These are phyloP conservation scores for Notiomystis cincta DNA, from an alignment of 2,113 vertebrate species.

Conservation along the genomic window DNA sequence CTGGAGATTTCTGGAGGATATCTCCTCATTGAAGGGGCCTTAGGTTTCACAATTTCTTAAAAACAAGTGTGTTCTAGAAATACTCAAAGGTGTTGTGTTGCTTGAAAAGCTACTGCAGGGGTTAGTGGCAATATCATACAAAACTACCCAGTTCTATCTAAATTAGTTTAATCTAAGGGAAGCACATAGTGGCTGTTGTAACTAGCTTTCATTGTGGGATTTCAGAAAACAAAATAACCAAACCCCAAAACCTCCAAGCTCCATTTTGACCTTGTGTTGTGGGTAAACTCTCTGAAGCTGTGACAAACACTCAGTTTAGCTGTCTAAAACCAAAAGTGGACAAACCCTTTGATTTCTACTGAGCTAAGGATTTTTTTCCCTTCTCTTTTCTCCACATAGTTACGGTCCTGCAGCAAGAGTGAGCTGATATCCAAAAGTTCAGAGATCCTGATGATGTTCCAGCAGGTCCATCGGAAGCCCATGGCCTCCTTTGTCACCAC, in stretches of 20 bases:
- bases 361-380: background rate
- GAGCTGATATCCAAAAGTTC: slow-evolving; percentile 95
- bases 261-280: background rate
- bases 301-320: background rate
- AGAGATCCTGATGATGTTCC: slow-evolving; percentile 99
- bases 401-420: slow-evolving; percentile 97
- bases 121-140: background rate
- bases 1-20: background rate
- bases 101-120: background rate
- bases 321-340: background rate
- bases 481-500: slow-evolving; percentile 99
- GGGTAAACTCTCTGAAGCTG: background rate
- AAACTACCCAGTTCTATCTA: background rate
- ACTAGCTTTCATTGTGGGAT: background rate
- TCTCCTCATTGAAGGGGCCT: background rate
- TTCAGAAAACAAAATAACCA: background rate
- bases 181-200: background rate
- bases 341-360: background rate
- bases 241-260: background rate
- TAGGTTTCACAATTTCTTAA: background rate
- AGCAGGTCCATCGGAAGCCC: slow-evolving; percentile 97
- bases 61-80: background rate
- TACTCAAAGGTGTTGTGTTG: background rate
- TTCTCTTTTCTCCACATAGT: slow-evolving; percentile 54
- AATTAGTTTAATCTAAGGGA: background rate